These are phyloP conservation scores for Drosophila niveifrons DNA, from an alignment of 2,888 invertebrate species.

Conservation along the genomic window DNA sequence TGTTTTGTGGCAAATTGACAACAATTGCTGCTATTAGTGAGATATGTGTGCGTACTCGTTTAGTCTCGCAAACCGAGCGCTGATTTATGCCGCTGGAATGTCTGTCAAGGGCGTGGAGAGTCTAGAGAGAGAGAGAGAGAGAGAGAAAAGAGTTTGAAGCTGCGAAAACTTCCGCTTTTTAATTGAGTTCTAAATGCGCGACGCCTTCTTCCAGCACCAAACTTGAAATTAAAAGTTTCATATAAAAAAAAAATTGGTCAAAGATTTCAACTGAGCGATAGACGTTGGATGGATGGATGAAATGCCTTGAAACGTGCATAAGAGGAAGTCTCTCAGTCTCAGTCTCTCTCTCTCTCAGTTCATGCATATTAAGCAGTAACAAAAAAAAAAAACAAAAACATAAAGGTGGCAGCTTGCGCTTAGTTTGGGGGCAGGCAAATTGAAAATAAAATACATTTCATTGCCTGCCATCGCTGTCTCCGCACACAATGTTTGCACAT, in stretches of 20 bases:
- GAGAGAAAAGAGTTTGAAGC: neutral
- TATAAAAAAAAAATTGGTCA: constrained; percentile 30
- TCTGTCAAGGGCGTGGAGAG: constrained; percentile 76
- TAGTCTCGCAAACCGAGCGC: constrained; percentile 43
- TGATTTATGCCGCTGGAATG: constrained; percentile 77
- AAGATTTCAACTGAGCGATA: constrained; percentile 42
- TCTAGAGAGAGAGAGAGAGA: neutral
- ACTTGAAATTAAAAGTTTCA: constrained; percentile 21
- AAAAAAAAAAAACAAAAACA: constrained; percentile 41
- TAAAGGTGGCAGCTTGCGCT: constrained; percentile 4
- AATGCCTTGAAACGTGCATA: constrained; percentile 44
- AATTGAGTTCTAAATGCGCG: constrained; percentile 69
- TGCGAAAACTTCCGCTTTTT: constrained; percentile 68
- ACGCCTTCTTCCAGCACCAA: constrained; percentile 45
- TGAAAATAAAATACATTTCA: constrained; percentile 60
- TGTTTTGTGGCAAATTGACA: constrained; percentile 80
- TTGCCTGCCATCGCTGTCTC: constrained; percentile 25
- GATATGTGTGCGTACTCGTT: constrained; percentile 45
- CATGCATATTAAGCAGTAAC: constrained; percentile 71
- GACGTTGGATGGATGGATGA: constrained; percentile 10
- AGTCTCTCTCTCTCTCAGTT: constrained; percentile 31
- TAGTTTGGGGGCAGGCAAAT: constrained; percentile 37
- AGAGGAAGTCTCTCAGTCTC: constrained; percentile 48
- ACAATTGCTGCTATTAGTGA: constrained; percentile 78
- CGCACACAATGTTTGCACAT: constrained; percentile 56